Percentiles rank a stretch among this genome's conserved stretches.
phyloP scores from a whole-genome alignment of 2,888 invertebrate species.

The Sarcophaga carnaria region DNA sequence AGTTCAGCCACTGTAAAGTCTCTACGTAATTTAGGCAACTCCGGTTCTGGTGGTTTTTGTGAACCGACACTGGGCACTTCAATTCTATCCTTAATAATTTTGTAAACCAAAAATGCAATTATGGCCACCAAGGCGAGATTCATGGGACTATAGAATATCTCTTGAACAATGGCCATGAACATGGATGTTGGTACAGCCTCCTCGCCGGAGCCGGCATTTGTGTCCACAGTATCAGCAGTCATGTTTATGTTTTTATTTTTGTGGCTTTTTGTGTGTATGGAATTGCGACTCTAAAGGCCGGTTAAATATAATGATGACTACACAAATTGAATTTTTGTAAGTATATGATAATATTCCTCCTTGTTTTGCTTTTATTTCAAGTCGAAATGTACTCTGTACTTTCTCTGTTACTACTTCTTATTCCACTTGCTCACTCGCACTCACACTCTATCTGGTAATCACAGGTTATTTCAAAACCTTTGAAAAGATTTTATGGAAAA shows the following conservation, averaged over 20 bases:
- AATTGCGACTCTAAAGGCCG: slow-evolving; percentile 15
- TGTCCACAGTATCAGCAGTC: slow-evolving; percentile 59
- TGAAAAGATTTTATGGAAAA: slow-evolving; percentile 17
- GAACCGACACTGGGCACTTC: slow-evolving; percentile 79
- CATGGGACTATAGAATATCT: slow-evolving; percentile 87
- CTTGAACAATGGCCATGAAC: slow-evolving; percentile 81
- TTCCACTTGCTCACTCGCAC: slow-evolving; percentile 33
- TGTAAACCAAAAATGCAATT: slow-evolving; percentile 88
- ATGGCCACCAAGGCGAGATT: slow-evolving; percentile 87
- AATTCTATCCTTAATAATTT: slow-evolving; percentile 86
- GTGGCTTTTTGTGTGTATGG: background rate
- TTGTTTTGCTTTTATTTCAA: slow-evolving; percentile 22
- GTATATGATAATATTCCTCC: background rate
- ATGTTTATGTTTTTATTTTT: slow-evolving; percentile 35
- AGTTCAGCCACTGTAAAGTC: slow-evolving; percentile 96
- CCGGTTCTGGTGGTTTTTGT: slow-evolving; percentile 82
- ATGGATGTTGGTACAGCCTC: slow-evolving; percentile 70
- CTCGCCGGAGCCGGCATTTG: slow-evolving; percentile 61
- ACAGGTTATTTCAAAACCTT: slow-evolving; percentile 16
- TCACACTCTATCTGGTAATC: background rate
- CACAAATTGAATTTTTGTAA: slow-evolving; percentile 21
- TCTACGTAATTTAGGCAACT: slow-evolving; percentile 91
- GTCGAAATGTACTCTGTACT: slow-evolving; percentile 51
- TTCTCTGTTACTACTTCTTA: slow-evolving; percentile 37
- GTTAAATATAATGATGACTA: slow-evolving; percentile 58